Percentiles rank a stretch among this genome's conserved stretches.
Evolutionary conservation across 2,113 vertebrate genomes (phyloP).

Genomic region (Phalacrocorax pelagicus): DNA sequence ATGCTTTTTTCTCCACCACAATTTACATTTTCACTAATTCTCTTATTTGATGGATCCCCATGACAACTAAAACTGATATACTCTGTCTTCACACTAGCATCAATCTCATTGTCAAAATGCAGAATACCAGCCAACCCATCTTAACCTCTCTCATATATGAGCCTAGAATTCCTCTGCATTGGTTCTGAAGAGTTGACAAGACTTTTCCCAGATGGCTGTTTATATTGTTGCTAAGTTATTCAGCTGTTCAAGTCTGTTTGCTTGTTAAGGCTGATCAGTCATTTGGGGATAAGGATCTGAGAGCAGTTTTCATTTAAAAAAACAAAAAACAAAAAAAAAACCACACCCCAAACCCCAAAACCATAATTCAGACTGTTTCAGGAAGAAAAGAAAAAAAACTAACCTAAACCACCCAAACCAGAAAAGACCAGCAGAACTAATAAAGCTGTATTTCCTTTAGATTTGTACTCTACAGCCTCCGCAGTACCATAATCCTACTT

Average conservation of each 20-base stretch:
- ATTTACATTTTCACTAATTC: background rate
- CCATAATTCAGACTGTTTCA: background rate
- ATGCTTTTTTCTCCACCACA: background rate
- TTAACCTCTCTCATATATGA: background rate
- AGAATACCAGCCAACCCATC: background rate
- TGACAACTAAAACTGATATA: background rate
- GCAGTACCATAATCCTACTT: background rate
- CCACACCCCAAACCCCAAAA: background rate
- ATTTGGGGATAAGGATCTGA: conserved; percentile 22
- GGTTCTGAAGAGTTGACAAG: conserved; percentile 5
- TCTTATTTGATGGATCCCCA: background rate
- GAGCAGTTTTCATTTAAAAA: background rate
- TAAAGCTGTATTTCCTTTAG: background rate
- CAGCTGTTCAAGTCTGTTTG: conserved; percentile 3
- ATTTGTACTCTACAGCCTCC: background rate
- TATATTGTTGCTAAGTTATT: conserved; percentile 20
- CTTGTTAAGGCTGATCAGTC: conserved; percentile 9
- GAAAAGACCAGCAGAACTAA: background rate
- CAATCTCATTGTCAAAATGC: background rate
- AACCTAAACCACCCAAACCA: background rate
- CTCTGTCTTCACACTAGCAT: background rate
- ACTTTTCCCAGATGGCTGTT: conserved; percentile 11
- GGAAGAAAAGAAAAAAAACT: background rate
- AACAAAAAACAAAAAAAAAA: no score
- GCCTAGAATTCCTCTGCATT: background rate